phyloP scores from a whole-genome alignment of 2,113 vertebrate genomes.

The Pica pica region DNA sequence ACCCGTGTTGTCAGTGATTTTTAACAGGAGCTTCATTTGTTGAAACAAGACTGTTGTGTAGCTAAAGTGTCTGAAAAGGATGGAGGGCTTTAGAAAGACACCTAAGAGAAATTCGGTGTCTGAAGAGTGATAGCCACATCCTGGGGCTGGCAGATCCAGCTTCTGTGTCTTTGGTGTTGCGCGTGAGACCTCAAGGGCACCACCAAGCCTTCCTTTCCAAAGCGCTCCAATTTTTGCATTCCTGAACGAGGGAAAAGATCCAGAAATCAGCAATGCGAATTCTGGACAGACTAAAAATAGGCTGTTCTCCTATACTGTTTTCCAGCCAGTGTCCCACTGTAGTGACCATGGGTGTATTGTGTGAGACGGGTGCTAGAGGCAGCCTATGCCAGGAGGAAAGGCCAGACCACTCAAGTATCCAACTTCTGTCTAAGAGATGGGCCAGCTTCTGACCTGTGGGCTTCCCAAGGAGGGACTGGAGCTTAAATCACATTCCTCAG shows the following conservation, averaged over 20 bases:
- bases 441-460: not conserved
- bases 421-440: not conserved
- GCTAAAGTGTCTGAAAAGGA: not conserved
- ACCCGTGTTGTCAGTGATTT: constrained; percentile 27
- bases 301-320: not conserved
- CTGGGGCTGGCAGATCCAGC: not conserved
- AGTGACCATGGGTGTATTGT: accelerated
- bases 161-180: not conserved
- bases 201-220: not conserved
- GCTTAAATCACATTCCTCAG: not conserved
- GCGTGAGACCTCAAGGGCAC: not conserved
- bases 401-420: not conserved
- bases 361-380: not conserved
- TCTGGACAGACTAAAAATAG: not conserved
- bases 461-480: not conserved
- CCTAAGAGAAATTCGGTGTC: not conserved
- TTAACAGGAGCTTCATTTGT: constrained; percentile 4
- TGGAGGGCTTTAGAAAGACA: not conserved
- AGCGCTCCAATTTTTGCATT: not conserved
- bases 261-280: not conserved
- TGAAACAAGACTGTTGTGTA: not conserved
- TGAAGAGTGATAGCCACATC: not conserved
- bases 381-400: not conserved
- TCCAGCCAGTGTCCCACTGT: not conserved
- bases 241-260: not conserved